A percentile compares a stretch with the other conserved stretches of the same genome.
phyloP scores from a whole-genome alignment of 2,888 invertebrate species.

The Adineta ricciae region DNA sequence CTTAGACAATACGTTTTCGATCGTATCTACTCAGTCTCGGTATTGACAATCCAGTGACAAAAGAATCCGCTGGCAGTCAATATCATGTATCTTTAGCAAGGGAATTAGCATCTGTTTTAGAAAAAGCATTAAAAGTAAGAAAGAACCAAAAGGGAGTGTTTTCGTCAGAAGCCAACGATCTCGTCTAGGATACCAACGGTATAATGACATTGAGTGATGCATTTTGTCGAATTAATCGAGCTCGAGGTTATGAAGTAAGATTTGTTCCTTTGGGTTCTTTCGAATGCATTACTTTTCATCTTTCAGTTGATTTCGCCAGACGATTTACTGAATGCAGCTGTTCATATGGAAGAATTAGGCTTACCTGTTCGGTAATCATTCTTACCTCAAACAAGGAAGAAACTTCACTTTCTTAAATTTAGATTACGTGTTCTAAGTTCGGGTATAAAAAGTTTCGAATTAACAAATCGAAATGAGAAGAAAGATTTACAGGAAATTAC shows the following conservation, averaged over 20 bases:
- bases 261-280: no score
- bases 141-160: no score
- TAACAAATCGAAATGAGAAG: slow-evolving; percentile 58
- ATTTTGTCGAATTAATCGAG: slow-evolving; percentile 89
- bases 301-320: slow-evolving; percentile 75
- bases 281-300: no score
- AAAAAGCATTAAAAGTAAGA: slow-evolving; percentile 66
- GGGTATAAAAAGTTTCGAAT: slow-evolving; percentile 57
- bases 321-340: slow-evolving; percentile 72
- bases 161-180: no score
- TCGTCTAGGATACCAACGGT: slow-evolving; percentile 61
- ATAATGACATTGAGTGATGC: slow-evolving; percentile 93
- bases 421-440: slow-evolving; percentile 54
- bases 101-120: slow-evolving; percentile 71
- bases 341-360: slow-evolving; percentile 16
- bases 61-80: slow-evolving; percentile 68
- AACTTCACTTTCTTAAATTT: slow-evolving; percentile 53
- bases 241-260: slow-evolving; percentile 71
- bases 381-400: background rate
- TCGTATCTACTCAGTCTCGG: slow-evolving; percentile 89
- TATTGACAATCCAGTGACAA: slow-evolving; percentile 91
- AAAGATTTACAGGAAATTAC: slow-evolving; percentile 48
- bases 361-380: background rate
- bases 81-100: slow-evolving; percentile 74
- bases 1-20: slow-evolving; percentile 79